These are phyloP conservation scores for Manacus vitellinus DNA, from an alignment of 2,113 vertebrate species.

Conservation along the genomic window DNA sequence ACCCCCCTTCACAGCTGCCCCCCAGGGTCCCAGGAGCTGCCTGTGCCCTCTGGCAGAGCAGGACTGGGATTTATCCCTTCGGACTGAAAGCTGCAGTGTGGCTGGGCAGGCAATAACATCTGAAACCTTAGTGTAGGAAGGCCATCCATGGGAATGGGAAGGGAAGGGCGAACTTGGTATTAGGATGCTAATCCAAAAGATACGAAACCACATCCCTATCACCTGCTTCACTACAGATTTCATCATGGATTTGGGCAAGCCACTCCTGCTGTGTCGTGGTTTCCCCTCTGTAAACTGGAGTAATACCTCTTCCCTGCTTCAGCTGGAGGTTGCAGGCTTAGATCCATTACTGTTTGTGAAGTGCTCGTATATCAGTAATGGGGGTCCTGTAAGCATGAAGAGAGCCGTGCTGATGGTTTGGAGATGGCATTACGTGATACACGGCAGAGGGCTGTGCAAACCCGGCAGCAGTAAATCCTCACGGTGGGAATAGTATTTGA, in stretches of 20 bases:
- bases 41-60: accelerated
- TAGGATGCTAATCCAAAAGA: background rate
- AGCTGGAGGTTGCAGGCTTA: background rate
- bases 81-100: background rate
- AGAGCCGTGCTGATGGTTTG: background rate
- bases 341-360: background rate
- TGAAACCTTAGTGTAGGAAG: background rate
- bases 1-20: background rate
- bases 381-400: background rate
- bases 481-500: background rate
- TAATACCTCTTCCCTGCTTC: slow-evolving; percentile 6
- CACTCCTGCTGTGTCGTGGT: background rate
- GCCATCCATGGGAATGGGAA: background rate
- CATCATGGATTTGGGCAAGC: background rate
- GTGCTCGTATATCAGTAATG: background rate
- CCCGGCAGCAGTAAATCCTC: background rate
- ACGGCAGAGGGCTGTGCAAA: background rate
- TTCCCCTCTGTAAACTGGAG: background rate
- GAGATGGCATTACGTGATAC: background rate
- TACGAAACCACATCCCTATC: background rate
- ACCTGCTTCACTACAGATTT: background rate
- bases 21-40: accelerated
- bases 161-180: background rate
- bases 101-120: background rate
- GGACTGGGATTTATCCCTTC: no score